Base-by-base conservation (phyloP, 53 echinoderm and acorn worm genomes). In the Holothuria scabra region DNA sequence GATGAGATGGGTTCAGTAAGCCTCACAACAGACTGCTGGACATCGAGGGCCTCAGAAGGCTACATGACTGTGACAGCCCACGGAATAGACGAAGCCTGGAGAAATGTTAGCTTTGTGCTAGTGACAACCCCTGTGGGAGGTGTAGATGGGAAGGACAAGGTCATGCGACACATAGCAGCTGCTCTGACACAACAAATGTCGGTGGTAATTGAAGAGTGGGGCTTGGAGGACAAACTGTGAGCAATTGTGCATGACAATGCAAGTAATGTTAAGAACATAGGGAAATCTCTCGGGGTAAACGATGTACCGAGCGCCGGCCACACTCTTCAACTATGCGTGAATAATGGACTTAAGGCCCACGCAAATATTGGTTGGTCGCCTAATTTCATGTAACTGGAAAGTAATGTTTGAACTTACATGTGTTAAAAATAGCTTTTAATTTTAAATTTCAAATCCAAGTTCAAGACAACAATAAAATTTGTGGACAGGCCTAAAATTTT, bases 1-100 rank as follows among this genome's bases (percentile, higher is more conserved):
- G 86, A 28, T 5, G 0, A 57, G 56, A 5, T 57, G 21, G 41
- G 83, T 8, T 31, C 10, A 13, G 35, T 83, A 8, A 59, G 76
- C 12, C 23, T 83, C 4, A 90, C 86, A 18, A 86, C 86, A 0
- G 84, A 86, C 65, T 90, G 90, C 86, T 90, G 90, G 90, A 83
- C 90, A 19, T 82, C 74, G 6, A 60, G 55, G 19, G 41, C 41
- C 23, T 75, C 71, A 34, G 74, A 86, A 28, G 85, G 86, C 0
- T 90, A 75, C 29, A 90, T 86, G 86, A 90, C 87, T 0, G 84
- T 84, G 16, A 90, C 86, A 4, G 91, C 72, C 2, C 90, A 90
- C 74, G 33, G 19, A 75, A 28, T 81, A 33, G 33, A 58, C 25
- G 29, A 56, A 2, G 58, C 18, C 5, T 87, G 91, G 91, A 55